phyloP scores from a whole-genome alignment of 2,888 invertebrate species.

The Sinopyrophorus schimmeli region DNA sequence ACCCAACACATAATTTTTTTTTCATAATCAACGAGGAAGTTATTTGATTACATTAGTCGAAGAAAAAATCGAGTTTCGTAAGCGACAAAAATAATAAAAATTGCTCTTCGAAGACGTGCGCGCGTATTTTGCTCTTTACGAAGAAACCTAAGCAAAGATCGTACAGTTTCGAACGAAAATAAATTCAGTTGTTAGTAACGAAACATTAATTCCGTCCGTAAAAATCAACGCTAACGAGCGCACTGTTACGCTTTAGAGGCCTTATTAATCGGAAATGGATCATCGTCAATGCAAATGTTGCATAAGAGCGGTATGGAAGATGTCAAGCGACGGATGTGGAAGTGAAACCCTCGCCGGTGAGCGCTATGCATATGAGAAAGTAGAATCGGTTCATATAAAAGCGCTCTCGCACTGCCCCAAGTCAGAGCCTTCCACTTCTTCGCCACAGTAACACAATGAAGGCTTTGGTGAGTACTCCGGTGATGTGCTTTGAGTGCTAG shows the following conservation, averaged over 20 bases:
- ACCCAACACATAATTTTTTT: too few species aligned
- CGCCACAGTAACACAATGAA: slow-evolving; percentile 50
- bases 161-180: too few species aligned
- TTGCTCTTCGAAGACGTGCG: too few species aligned
- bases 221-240: background rate
- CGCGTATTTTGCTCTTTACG: too few species aligned
- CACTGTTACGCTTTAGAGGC: slow-evolving; percentile 4
- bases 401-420: slow-evolving; percentile 41
- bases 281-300: slow-evolving; percentile 22
- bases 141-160: too few species aligned
- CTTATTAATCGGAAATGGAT: slow-evolving; percentile 27
- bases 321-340: slow-evolving; percentile 47
- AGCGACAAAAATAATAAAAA: too few species aligned
- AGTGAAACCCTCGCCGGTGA: slow-evolving; percentile 52
- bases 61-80: too few species aligned
- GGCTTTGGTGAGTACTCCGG: slow-evolving; percentile 52
- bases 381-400: slow-evolving; percentile 48
- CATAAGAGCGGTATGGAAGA: slow-evolving; percentile 25
- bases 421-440: slow-evolving; percentile 41
- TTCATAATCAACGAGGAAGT: too few species aligned
- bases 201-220: too few species aligned
- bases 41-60: too few species aligned
- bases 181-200: too few species aligned
- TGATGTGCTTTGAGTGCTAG: background rate
- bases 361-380: slow-evolving; percentile 51